phyloP scores from a whole-genome alignment of 2,797 vertebrate species.

The Microhierax caerulescens region DNA sequence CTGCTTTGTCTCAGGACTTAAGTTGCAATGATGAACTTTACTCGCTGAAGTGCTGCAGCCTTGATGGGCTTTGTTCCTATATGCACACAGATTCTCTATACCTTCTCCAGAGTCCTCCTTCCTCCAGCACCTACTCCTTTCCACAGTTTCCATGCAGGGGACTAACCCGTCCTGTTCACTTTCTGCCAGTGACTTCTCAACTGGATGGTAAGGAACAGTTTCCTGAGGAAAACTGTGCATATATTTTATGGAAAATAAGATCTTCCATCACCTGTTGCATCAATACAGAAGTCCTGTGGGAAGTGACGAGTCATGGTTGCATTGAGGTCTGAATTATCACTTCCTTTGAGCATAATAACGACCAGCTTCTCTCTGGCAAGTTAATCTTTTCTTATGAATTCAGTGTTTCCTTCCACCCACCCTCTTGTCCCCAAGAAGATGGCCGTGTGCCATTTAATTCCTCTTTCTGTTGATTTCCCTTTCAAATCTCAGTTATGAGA shows the following conservation, averaged over 20 bases:
- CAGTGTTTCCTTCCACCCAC: not conserved
- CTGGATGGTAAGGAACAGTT: not conserved
- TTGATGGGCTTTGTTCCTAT: not conserved
- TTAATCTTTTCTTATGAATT: not conserved
- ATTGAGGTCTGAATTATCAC: not conserved
- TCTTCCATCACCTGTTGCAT: not conserved
- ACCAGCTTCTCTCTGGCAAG: not conserved
- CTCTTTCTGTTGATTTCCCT: not conserved
- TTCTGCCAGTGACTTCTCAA: not conserved
- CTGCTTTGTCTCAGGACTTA: not conserved
- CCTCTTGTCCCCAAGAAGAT: not conserved
- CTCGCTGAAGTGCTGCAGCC: not conserved
- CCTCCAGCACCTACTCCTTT: not conserved
- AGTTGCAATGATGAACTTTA: not conserved
- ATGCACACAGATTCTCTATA: not conserved
- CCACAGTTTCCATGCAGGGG: not conserved
- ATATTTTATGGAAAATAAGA: not conserved
- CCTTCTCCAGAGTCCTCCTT: not conserved
- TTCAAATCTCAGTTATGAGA: not conserved
- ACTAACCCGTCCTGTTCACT: not conserved
- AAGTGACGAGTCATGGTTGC: not conserved
- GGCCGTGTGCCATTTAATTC: not conserved
- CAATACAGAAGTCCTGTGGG: not conserved
- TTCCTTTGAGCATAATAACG: not conserved
- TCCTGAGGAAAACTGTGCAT: not conserved